Evolutionary conservation across 2,113 vertebrate species (phyloP).

Genomic region (Sula dactylatra): DNA sequence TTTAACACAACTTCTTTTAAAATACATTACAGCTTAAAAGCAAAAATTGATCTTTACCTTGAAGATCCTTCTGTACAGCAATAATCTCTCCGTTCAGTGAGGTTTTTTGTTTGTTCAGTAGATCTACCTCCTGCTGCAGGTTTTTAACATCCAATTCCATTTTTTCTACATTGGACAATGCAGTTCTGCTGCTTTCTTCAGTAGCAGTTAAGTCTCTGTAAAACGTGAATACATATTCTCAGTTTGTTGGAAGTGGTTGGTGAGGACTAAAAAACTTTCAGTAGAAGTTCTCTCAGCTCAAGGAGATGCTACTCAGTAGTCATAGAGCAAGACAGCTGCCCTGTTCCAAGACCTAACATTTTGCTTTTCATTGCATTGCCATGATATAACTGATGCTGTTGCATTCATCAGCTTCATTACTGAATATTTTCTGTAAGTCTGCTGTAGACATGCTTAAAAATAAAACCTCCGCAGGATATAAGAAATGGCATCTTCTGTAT

Average conservation of each 20-base stretch:
- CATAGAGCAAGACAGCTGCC: background rate
- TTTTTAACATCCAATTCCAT: conserved; percentile 53
- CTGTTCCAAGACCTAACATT: background rate
- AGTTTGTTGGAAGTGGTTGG: background rate
- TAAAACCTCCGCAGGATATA: background rate
- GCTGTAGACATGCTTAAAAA: background rate
- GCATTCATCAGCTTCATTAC: background rate
- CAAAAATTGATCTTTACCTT: conserved; percentile 42
- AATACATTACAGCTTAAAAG: background rate
- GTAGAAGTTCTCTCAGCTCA: background rate
- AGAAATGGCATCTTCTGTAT: background rate
- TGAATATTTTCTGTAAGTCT: background rate
- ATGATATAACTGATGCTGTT: background rate
- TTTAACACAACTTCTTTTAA: background rate
- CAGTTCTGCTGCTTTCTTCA: conserved; percentile 64
- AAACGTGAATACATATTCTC: background rate
- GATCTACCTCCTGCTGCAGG: conserved; percentile 70
- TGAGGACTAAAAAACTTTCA: background rate
- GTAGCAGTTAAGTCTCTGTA: conserved; percentile 69
- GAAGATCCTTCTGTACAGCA: conserved; percentile 58
- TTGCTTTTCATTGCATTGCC: background rate
- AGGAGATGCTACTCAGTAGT: background rate
- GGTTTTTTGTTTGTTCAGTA: conserved; percentile 59
- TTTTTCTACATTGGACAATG: conserved; percentile 31
- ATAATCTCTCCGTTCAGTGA: conserved; percentile 35